Conservation (phyloP, 2,113 vertebrate genomes). For the Chamaea fasciata region DNA sequence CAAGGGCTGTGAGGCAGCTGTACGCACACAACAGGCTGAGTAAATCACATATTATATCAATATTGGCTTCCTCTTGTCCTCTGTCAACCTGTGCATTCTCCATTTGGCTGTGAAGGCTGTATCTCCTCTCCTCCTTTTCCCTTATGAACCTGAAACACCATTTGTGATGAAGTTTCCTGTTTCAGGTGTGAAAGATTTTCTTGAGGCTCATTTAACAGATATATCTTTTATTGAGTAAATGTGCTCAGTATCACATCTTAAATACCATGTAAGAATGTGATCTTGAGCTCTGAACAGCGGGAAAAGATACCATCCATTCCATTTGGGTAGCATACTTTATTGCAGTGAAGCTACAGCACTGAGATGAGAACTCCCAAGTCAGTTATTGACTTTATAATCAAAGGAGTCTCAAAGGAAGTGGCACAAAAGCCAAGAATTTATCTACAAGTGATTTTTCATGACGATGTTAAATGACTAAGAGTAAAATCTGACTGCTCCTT, state of each 20-base stretch:
- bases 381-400: neutral
- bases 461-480: neutral
- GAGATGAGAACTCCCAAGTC: neutral
- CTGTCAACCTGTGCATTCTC: neutral
- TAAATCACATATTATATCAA: neutral
- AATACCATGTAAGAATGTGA: neutral
- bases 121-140: neutral
- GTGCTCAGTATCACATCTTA: neutral
- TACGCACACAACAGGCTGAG: neutral
- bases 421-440: neutral
- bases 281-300: neutral
- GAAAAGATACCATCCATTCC: neutral
- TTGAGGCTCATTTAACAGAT: neutral
- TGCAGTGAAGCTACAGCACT: neutral
- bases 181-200: neutral
- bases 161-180: neutral
- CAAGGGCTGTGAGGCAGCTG: neutral
- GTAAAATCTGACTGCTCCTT: neutral
- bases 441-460: neutral
- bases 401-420: neutral
- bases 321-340: neutral
- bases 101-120: neutral
- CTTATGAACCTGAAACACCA: neutral
- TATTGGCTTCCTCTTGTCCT: neutral
- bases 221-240: neutral